phyloP scores from a whole-genome alignment of 1,140 invertebrate species.

The Tetramorium alpestre region DNA sequence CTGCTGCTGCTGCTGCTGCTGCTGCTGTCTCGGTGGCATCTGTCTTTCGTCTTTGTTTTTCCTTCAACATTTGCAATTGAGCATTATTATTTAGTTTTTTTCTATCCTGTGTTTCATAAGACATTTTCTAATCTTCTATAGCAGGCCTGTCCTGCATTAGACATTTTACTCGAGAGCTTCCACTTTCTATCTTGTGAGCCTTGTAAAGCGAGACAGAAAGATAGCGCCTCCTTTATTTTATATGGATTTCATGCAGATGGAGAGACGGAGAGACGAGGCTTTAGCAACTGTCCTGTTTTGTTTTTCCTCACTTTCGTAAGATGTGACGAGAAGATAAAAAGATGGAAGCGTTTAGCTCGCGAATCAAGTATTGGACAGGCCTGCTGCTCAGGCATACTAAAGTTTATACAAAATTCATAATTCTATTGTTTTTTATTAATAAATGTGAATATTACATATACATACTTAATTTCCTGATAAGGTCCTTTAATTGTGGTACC shows the following conservation, averaged over 20 bases:
- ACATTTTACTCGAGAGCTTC: too few species aligned
- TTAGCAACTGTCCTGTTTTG: too few species aligned
- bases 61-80: slow-evolving; percentile 73
- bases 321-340: too few species aligned
- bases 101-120: not conserved
- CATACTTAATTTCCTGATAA: slow-evolving; percentile 79
- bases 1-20: slow-evolving; percentile 74
- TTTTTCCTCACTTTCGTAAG: too few species aligned
- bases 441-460: slow-evolving; percentile 19
- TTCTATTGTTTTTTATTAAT: not conserved
- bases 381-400: not conserved
- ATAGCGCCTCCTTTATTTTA: too few species aligned
- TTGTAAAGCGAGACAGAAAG: too few species aligned
- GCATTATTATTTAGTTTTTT: not conserved
- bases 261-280: too few species aligned
- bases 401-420: not conserved
- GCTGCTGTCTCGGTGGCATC: slow-evolving; percentile 54
- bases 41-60: slow-evolving; percentile 81
- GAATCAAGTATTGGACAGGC: too few species aligned
- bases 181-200: too few species aligned
- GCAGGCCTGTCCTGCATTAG: too few species aligned
- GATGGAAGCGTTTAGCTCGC: too few species aligned
- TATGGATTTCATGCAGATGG: too few species aligned
- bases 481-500: slow-evolving; percentile 74
- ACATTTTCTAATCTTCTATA: slow-evolving; percentile 18